A percentile compares a stretch with the other conserved stretches of the same genome.
These are phyloP conservation scores for Poicephalus meyeri DNA, from an alignment of 2,113 vertebrate species.

Conservation along the genomic window DNA sequence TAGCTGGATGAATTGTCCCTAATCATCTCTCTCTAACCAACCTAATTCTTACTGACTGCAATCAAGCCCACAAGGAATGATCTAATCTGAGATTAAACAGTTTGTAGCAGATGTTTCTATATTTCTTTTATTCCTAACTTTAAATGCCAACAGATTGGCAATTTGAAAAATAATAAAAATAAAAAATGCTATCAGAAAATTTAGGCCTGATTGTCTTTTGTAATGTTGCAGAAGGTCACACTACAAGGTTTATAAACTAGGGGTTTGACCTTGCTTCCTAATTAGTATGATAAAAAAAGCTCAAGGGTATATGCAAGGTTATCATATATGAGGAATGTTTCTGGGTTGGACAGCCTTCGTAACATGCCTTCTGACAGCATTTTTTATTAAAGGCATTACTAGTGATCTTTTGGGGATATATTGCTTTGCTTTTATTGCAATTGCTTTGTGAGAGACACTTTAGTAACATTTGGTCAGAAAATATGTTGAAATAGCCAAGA, in stretches of 20 bases:
- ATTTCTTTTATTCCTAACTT: not conserved
- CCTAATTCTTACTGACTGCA: conserved; percentile 48
- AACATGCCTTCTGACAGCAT: not conserved
- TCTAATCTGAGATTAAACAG: conserved; percentile 34
- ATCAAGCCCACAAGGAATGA: conserved; percentile 32
- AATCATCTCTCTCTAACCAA: conserved; percentile 44
- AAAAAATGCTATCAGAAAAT: not conserved
- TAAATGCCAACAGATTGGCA: not conserved
- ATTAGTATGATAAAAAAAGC: not conserved
- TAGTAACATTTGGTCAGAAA: not conserved
- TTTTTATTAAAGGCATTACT: not conserved
- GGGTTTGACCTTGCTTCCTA: not conserved
- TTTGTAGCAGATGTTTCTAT: conserved; percentile 51
- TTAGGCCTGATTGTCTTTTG: not conserved
- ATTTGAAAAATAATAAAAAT: not conserved
- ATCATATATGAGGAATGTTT: not conserved
- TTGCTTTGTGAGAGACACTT: not conserved
- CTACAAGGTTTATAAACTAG: not conserved
- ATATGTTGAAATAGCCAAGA: not conserved
- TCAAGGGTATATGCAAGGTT: not conserved
- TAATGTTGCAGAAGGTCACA: not conserved
- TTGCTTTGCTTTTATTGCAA: not conserved
- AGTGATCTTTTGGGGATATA: not conserved
- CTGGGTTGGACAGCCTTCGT: not conserved
- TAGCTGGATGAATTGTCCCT: conserved; percentile 36